Conservation (phyloP, 2,888 invertebrate species). For the Trissolcus brochymenae region DNA sequence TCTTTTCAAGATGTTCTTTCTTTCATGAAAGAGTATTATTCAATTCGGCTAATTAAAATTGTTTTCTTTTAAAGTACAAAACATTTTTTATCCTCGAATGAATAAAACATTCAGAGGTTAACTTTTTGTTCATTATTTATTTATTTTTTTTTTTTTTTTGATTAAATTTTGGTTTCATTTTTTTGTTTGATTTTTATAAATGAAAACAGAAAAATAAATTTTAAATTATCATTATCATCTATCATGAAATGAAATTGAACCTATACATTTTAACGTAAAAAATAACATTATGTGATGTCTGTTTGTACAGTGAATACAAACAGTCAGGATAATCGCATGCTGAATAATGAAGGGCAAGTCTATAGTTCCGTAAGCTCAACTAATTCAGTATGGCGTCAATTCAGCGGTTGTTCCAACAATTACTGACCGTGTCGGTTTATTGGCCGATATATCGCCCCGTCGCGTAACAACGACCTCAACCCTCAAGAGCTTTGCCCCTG, state of each 20-base stretch:
- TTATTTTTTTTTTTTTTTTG: no score
- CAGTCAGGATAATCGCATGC: constrained; percentile 50
- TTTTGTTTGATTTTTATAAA: background rate
- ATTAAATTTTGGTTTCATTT: background rate
- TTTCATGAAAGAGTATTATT: constrained; percentile 20
- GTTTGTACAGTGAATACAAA: constrained; percentile 44
- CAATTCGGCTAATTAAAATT: constrained; percentile 21
- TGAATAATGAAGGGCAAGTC: constrained; percentile 55
- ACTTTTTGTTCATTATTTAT: no score
- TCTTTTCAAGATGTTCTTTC: constrained; percentile 12
- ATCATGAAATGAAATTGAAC: background rate
- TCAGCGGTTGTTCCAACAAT: constrained; percentile 71
- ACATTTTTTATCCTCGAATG: background rate
- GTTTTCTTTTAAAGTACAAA: background rate
- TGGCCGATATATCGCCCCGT: constrained; percentile 72
- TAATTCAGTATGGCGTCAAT: constrained; percentile 73
- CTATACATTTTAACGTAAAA: constrained; percentile 14
- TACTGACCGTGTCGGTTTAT: constrained; percentile 73
- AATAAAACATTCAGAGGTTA: no score
- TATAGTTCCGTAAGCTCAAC: constrained; percentile 57
- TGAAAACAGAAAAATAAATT: background rate
- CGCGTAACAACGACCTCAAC: constrained; percentile 61
- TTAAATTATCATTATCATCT: background rate
- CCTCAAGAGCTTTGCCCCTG: constrained; percentile 57
- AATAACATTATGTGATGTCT: background rate